phyloP scores from a whole-genome alignment of 2,113 vertebrate genomes.

The Ovis aries region DNA sequence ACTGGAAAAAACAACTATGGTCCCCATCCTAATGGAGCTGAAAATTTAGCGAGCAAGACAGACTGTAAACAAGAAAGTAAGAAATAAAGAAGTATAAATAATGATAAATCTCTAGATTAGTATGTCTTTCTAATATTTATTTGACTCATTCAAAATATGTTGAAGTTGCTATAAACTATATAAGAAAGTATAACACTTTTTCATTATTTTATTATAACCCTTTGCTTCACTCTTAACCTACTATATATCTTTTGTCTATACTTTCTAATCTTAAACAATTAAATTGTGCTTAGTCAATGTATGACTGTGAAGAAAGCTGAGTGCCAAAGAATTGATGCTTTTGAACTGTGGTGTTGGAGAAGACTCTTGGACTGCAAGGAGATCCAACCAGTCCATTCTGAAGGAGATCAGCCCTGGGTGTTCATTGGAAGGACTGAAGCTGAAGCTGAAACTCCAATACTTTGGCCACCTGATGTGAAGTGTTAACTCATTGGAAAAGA shows the following conservation, averaged over 20 bases:
- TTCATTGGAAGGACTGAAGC: not conserved
- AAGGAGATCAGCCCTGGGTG: not conserved
- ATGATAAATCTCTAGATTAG: not conserved
- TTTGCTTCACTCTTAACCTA: not conserved
- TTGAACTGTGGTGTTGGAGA: not conserved
- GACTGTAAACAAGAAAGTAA: not conserved
- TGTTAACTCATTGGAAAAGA: not conserved
- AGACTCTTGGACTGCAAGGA: not conserved
- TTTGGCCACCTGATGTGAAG: not conserved
- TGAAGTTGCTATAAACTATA: not conserved
- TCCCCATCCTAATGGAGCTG: not conserved
- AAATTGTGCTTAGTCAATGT: not conserved
- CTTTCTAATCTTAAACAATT: not conserved
- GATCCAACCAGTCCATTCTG: not conserved
- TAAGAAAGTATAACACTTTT: not conserved
- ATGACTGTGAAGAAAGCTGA: not conserved
- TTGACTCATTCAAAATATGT: not conserved
- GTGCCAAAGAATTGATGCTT: not conserved
- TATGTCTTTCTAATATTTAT: not conserved
- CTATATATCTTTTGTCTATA: not conserved
- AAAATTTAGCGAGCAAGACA: not conserved
- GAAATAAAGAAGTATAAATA: not conserved
- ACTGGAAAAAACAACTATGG: not conserved
- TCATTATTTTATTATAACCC: not conserved
- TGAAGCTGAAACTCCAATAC: not conserved